Conservation (phyloP, 2,113 vertebrate species). For the Gymnorhina tibicen region DNA sequence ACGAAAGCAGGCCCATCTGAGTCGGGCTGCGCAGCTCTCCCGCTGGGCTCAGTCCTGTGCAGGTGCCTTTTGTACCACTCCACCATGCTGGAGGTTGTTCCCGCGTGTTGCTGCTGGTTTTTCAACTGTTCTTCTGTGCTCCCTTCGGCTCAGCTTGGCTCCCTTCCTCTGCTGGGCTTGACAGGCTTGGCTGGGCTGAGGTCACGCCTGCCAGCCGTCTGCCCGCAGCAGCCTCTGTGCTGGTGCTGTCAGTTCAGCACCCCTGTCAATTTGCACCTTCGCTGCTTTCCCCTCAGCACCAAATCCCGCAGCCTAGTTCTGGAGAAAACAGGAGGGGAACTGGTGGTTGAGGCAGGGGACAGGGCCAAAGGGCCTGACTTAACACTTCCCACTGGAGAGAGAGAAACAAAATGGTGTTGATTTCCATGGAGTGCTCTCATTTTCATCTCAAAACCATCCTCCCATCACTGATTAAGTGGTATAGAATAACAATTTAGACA, state of each 20-base stretch:
- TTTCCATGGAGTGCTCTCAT: background rate
- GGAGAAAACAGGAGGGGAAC: background rate
- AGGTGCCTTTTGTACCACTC: background rate
- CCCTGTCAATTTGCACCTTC: background rate
- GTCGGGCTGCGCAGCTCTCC: rapidly evolving
- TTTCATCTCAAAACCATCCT: background rate
- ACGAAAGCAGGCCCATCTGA: rapidly evolving
- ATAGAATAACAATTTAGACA: background rate
- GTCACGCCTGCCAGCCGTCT: rapidly evolving
- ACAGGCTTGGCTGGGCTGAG: background rate
- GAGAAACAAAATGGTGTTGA: background rate
- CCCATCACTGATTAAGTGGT: background rate
- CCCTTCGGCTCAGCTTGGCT: background rate
- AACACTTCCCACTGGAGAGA: background rate
- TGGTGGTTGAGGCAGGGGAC: background rate
- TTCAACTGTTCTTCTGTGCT: background rate
- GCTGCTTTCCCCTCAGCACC: background rate
- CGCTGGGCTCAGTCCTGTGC: rapidly evolving
- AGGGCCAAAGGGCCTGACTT: background rate
- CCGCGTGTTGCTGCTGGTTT: rapidly evolving
- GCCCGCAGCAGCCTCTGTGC: too few species aligned
- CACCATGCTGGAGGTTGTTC: background rate
- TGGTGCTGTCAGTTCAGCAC: background rate
- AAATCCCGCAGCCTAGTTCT: rapidly evolving
- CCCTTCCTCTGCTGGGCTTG: too few species aligned